Percentiles rank a stretch among this genome's conserved stretches.
Evolutionary conservation across 2,888 invertebrate genomes (phyloP).

Genomic region (Carcina quercana): DNA sequence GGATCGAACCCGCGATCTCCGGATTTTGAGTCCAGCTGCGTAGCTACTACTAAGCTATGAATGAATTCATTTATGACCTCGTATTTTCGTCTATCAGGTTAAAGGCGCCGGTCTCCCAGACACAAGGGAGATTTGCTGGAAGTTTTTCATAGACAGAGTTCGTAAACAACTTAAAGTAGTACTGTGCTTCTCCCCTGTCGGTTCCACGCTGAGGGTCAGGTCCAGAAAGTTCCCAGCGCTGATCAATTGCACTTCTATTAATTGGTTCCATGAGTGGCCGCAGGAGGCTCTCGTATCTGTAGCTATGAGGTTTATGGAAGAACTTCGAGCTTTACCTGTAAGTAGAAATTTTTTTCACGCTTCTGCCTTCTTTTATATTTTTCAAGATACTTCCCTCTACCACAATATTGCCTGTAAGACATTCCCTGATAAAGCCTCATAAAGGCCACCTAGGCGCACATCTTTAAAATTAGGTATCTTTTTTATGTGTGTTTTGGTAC

Average conservation of each 20-base stretch:
- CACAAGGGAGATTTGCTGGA: constrained; percentile 97
- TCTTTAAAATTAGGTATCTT: neutral
- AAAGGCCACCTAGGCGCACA: too few relatives aligned
- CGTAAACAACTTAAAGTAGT: constrained; percentile 92
- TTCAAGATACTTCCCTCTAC: too few relatives aligned
- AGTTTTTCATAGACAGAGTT: constrained; percentile 96
- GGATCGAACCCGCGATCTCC: too few relatives aligned
- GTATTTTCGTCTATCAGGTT: constrained; percentile 51
- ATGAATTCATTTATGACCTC: neutral
- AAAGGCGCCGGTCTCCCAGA: constrained; percentile 93
- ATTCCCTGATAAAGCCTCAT: too few relatives aligned
- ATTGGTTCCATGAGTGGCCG: constrained; percentile 99
- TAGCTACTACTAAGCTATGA: too few relatives aligned
- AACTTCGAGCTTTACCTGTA: constrained; percentile 86
- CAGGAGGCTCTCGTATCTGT: constrained; percentile 97
- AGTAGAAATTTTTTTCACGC: too few relatives aligned
- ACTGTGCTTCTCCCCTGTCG: constrained; percentile 98
- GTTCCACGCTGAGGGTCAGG: constrained; percentile 91
- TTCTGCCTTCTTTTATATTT: too few relatives aligned
- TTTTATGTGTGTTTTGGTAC: neutral
- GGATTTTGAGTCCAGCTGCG: too few relatives aligned
- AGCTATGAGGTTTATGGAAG: constrained; percentile 89
- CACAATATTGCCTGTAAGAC: too few relatives aligned
- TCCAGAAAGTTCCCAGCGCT: constrained; percentile 97
- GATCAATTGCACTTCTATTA: constrained; percentile 95